Conservation (phyloP, 2,888 invertebrate genomes). For the Kuschelorhynchus macadamiae region DNA sequence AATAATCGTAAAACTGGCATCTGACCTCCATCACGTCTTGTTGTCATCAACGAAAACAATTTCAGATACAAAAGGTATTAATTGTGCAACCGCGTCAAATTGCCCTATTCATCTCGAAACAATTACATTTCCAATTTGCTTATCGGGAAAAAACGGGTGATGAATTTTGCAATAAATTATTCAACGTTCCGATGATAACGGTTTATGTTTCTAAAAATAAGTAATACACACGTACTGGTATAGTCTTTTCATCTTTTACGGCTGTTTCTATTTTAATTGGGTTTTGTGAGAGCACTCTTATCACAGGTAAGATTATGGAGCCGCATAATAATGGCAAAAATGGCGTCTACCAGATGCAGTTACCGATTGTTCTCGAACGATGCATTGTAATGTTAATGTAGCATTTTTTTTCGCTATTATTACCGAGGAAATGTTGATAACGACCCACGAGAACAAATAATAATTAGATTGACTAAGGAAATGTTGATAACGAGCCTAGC, state of each 20-base stretch:
- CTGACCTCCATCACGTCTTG: constrained; percentile 5
- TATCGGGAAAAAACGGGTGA: constrained; percentile 41
- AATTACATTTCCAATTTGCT: constrained; percentile 40
- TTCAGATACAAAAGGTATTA: constrained; percentile 11
- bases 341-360: constrained; percentile 5
- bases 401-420: too few relatives aligned
- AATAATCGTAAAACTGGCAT: not conserved
- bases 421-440: too few relatives aligned
- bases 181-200: constrained; percentile 34
- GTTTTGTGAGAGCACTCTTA: constrained; percentile 36
- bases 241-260: constrained; percentile 41
- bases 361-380: constrained; percentile 6
- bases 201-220: constrained; percentile 36
- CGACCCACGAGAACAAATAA: too few relatives aligned
- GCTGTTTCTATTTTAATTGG: constrained; percentile 32
- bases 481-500: too few relatives aligned
- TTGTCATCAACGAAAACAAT: constrained; percentile 17
- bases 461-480: too few relatives aligned
- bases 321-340: constrained; percentile 20
- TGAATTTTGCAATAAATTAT: constrained; percentile 38
- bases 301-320: constrained; percentile 30
- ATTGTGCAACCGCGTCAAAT: constrained; percentile 23
- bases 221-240: constrained; percentile 39
- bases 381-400: constrained; percentile 14
- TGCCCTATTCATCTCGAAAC: constrained; percentile 50